Conservation (phyloP, 2,797 vertebrate species). For the Artibeus jamaicensis region DNA sequence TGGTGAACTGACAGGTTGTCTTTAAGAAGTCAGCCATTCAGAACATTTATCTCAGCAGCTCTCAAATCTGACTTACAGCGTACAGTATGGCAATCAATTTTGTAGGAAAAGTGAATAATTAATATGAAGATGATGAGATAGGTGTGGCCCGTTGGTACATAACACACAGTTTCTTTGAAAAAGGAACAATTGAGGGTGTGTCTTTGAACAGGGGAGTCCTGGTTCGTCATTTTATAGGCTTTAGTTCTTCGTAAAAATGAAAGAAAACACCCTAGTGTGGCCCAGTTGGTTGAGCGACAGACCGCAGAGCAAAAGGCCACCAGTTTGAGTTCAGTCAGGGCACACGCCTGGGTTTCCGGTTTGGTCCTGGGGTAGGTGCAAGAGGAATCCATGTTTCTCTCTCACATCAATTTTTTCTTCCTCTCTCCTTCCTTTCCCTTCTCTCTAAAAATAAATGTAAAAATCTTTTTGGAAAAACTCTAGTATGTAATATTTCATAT, state of each 20-base stretch:
- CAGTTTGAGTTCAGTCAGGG: neutral
- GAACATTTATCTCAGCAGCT: conserved; percentile 53
- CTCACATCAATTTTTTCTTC: neutral
- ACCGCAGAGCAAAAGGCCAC: neutral
- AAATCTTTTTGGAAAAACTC: neutral
- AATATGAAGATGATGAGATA: conserved; percentile 50
- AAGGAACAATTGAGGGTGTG: conserved; percentile 51
- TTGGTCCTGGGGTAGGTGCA: neutral
- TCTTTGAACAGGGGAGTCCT: conserved; percentile 32
- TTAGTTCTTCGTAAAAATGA: conserved; percentile 44
- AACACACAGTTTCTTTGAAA: conserved; percentile 26
- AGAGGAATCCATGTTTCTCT: neutral
- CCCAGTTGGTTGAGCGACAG: neutral
- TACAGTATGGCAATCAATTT: conserved; percentile 51
- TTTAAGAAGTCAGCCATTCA: conserved; percentile 34
- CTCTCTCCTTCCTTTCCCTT: neutral
- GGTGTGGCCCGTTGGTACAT: conserved; percentile 54
- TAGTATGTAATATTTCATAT: neutral
- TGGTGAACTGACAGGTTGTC: conserved; percentile 48
- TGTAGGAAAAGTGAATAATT: conserved; percentile 51
- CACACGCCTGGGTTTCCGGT: neutral
- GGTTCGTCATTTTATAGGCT: conserved; percentile 60
- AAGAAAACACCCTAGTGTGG: neutral
- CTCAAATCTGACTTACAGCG: conserved; percentile 51
- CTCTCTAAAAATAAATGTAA: neutral